Percentiles rank a stretch among this genome's conserved stretches.
phyloP scores from a whole-genome alignment of 2,113 vertebrate genomes.

The Meles meles region DNA sequence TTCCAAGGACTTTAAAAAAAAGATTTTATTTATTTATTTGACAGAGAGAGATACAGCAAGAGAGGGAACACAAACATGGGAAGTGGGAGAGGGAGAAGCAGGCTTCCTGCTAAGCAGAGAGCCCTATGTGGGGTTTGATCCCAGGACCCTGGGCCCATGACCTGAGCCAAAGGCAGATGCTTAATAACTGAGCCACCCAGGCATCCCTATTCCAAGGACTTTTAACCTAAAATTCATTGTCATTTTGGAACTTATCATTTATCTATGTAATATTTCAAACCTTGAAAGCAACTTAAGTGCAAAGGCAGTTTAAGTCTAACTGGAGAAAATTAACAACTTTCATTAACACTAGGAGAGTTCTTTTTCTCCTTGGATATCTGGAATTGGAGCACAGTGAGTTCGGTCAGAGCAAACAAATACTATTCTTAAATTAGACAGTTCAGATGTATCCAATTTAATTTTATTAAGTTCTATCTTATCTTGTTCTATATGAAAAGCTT shows the following conservation, averaged over 20 bases:
- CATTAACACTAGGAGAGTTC: constrained; percentile 17
- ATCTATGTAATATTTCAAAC: constrained; percentile 29
- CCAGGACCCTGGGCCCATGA: too few species aligned
- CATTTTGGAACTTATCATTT: constrained; percentile 17
- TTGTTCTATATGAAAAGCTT: neutral
- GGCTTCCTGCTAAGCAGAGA: too few species aligned
- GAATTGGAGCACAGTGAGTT: neutral
- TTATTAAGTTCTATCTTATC: constrained; percentile 44
- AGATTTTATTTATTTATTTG: too few species aligned
- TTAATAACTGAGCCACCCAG: too few species aligned
- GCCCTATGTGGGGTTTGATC: too few species aligned
- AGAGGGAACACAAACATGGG: too few species aligned
- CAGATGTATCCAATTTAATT: constrained; percentile 30
- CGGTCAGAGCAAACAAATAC: neutral
- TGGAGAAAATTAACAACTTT: constrained; percentile 45
- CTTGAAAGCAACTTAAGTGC: constrained; percentile 3
- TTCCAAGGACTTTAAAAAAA: neutral
- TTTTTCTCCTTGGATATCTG: neutral
- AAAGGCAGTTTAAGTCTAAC: neutral
- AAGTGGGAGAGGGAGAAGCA: too few species aligned
- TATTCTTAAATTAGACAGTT: constrained; percentile 27
- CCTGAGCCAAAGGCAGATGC: too few species aligned
- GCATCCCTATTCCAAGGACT: neutral
- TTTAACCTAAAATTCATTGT: neutral
- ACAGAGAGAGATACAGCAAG: too few species aligned